Conservation (phyloP, 1,140 invertebrate genomes). For the Chymomyza costata region DNA sequence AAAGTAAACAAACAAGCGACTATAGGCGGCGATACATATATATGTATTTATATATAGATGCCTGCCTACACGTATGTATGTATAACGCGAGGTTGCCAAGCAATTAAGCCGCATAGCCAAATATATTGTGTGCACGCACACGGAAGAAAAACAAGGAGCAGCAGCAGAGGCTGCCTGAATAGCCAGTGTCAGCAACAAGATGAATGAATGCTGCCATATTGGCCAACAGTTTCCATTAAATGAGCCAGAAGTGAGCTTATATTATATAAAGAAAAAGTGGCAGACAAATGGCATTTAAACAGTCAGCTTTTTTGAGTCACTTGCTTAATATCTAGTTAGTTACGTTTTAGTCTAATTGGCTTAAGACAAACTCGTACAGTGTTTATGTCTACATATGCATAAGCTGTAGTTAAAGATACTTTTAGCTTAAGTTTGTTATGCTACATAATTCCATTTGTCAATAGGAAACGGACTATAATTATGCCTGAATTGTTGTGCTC, state of each 20-base stretch:
- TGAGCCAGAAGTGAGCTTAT: too few relatives aligned
- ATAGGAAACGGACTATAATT: slow-evolving; percentile 43
- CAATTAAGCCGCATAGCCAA: slow-evolving; percentile 56
- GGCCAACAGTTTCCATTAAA: too few relatives aligned
- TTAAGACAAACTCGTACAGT: too few relatives aligned
- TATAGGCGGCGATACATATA: too few relatives aligned
- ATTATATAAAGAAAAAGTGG: too few relatives aligned
- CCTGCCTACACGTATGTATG: slow-evolving; percentile 31
- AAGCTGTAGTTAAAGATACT: slow-evolving; percentile 23
- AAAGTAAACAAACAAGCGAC: slow-evolving; percentile 22
- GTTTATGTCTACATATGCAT: slow-evolving; percentile 28
- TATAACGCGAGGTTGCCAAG: slow-evolving; percentile 60
- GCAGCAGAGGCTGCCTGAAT: background rate
- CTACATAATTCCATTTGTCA: slow-evolving; percentile 34
- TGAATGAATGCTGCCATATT: too few relatives aligned
- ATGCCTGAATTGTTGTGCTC: slow-evolving; percentile 51
- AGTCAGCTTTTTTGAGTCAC: slow-evolving; percentile 10
- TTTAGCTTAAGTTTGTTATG: slow-evolving; percentile 12
- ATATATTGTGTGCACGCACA: slow-evolving; percentile 52
- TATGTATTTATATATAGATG: slow-evolving; percentile 29
- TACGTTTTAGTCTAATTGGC: background rate
- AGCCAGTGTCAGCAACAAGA: slow-evolving; percentile 3
- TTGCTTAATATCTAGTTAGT: background rate
- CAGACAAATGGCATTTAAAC: slow-evolving; percentile 1
- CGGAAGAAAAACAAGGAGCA: slow-evolving; percentile 42